Base-by-base conservation (phyloP, 2,797 vertebrate genomes). In the Serranus cabrilla region DNA sequence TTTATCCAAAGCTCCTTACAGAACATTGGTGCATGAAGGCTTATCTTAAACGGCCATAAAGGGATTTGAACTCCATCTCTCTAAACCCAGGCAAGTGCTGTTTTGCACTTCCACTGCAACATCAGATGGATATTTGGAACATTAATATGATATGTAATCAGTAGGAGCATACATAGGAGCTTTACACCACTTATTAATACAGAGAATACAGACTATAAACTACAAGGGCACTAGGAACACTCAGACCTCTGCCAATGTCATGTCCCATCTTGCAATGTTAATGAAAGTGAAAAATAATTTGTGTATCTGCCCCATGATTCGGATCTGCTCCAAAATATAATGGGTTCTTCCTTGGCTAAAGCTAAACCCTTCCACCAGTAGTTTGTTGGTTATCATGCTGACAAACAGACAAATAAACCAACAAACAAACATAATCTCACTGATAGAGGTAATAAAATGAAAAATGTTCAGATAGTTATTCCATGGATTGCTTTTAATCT, bases 31-130 rank as follows among this genome's bases (percentile, higher is more conserved):
- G 57, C 21, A 31, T 52, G 25, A 73, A 56, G 16, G 27, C 54
- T 86, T 75, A 46, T 34, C 25, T 54, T 59, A 7, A 81, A 50
- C 0, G 0, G 54, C 64, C 52, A 49, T 43, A 52, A 13, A 65
- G 45, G 5, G 52, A 62, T 46, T 25, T 76, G 14, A 71, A 76
- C 37, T 64, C 51, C 72, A n/a, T n/a, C n/a, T n/a, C n/a, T n/a
- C n/a, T n/a, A 40, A 61, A 57, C 18, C 18, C 2, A 16, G 23
- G 17, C 16, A 17, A 11, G 40, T 60, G 70, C 34, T 46, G 49
- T 69, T 39, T 70, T 11, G 25, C 9, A 21, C 25, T 37, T 34
- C 60, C 45, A 58, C 23, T 31, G 12, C 16, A 54, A 45, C 20
- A 39, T 59, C 51, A 54, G 55, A 8, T 14, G 59, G 27, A 57